Conservation (phyloP, 2,113 vertebrate genomes). For the Saimiri boliviensis region DNA sequence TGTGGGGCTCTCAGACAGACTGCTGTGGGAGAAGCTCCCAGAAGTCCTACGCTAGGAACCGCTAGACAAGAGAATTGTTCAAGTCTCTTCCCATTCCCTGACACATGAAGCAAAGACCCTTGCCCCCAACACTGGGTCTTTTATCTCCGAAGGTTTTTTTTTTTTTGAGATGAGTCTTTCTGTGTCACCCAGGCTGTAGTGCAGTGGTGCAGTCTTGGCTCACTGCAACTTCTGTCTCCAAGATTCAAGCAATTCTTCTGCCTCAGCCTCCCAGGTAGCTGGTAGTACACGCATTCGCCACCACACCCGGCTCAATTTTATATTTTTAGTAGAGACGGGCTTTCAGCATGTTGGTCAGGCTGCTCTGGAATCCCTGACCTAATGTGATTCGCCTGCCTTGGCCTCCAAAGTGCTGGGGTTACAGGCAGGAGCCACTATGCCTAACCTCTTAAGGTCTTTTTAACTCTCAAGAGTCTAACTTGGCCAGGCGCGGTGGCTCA, state of each 20-base stretch:
- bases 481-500: too few relatives aligned
- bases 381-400: not conserved
- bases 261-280: not conserved
- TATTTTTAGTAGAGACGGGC: not conserved
- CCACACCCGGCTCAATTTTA: not conserved
- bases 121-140: not conserved
- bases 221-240: too few relatives aligned
- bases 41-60: not conserved
- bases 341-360: not conserved
- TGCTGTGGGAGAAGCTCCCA: not conserved
- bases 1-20: not conserved
- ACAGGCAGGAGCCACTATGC: not conserved
- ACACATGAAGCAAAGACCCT: too few relatives aligned
- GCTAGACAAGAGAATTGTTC: too few relatives aligned
- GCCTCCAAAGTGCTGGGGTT: not conserved
- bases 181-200: not conserved
- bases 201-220: not conserved
- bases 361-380: not conserved
- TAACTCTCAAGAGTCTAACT: too few relatives aligned
- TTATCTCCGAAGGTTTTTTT: not conserved
- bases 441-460: not conserved
- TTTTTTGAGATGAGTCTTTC: not conserved
- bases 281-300: not conserved
- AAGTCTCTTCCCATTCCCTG: not conserved
- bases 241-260: not conserved